Evolutionary conservation across 2,888 invertebrate species (phyloP).

Genomic region (Malachius bipustulatus): DNA sequence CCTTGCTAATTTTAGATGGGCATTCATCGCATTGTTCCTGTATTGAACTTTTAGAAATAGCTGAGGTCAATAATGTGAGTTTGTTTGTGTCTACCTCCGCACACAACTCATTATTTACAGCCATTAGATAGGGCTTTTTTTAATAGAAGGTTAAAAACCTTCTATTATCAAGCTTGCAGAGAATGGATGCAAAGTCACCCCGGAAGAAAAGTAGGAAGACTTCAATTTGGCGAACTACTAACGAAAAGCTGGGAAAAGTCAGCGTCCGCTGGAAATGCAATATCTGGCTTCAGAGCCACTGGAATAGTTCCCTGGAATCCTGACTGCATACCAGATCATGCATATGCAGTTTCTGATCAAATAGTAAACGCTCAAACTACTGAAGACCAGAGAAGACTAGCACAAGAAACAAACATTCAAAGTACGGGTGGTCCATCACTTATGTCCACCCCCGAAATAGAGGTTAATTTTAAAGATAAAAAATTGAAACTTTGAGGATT

Average conservation of each 20-base stretch:
- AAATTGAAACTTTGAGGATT: too few relatives aligned
- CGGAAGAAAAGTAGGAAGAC: conserved; percentile 11
- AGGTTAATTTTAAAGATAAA: too few relatives aligned
- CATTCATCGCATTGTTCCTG: too few relatives aligned
- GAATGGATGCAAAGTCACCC: conserved; percentile 11
- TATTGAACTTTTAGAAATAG: too few relatives aligned
- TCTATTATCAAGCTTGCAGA: conserved; percentile 12
- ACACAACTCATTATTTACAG: too few relatives aligned
- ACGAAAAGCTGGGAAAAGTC: conserved; percentile 13
- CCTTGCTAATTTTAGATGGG: too few relatives aligned
- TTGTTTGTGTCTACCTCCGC: too few relatives aligned
- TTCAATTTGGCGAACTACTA: conserved; percentile 12
- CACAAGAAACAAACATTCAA: neutral
- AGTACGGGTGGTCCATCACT: too few relatives aligned
- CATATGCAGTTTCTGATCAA: conserved; percentile 13
- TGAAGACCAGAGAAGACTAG: conserved; percentile 9
- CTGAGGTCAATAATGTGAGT: too few relatives aligned
- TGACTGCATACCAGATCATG: conserved; percentile 13
- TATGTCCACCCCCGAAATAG: too few relatives aligned
- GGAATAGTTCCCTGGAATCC: conserved; percentile 12
- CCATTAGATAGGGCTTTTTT: too few relatives aligned
- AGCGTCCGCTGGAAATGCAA: conserved; percentile 14
- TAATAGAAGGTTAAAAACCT: too few relatives aligned
- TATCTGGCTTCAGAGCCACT: conserved; percentile 13
- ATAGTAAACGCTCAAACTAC: conserved; percentile 10